Base-by-base conservation (phyloP, 2,113 vertebrate species). In the Neolamprologus fasciatus region DNA sequence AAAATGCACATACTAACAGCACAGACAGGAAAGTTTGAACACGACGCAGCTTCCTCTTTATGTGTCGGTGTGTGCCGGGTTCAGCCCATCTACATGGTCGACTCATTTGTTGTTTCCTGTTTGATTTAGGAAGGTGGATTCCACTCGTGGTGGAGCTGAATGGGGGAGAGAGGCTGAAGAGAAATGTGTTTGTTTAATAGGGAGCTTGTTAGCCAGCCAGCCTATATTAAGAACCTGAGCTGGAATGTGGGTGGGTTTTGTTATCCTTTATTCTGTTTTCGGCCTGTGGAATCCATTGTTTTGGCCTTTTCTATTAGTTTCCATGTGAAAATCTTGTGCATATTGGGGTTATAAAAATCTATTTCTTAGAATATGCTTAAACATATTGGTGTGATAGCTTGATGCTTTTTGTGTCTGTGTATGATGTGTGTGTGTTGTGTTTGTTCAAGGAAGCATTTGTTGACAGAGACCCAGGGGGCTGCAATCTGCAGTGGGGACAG, bases 391-490 rank as follows among this genome's bases (percentile, higher is more conserved):
- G 23, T 79, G 61, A 79, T 61, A 47, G 57, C 86, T 28, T 88
- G 35, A 82, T 45, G 40, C 40, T 80, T 13, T 51, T n/a, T 31
- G 14, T 86, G 21, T 89, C 23, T 78, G 16, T 78, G 73, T n/a
- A 50, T 78, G 45, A 50, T 50, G 61, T 87, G 68, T 88, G 45
- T 91, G 45, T 82, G 89, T 88, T 87, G 76, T 93, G 80, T 88
- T 85, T 94, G 85, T 83, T 89, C 87, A 88, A 89, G 92, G 94
- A 95, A 95, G 89, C 81, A 78, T 89, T 95, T 95, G 94, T 95
- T 95, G 94, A 95, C 93, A 95, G 84, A 96, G 92, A 93, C 92
- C 91, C 91, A 87, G 94, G 94, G 92, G 94, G 91, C 89, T 88
- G 92, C 93, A 95, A 95, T 94, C 95, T 95, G 94, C 92, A 91